Base-by-base conservation (phyloP, 2,113 vertebrate genomes). In the Rhinopithecus roxellana region DNA sequence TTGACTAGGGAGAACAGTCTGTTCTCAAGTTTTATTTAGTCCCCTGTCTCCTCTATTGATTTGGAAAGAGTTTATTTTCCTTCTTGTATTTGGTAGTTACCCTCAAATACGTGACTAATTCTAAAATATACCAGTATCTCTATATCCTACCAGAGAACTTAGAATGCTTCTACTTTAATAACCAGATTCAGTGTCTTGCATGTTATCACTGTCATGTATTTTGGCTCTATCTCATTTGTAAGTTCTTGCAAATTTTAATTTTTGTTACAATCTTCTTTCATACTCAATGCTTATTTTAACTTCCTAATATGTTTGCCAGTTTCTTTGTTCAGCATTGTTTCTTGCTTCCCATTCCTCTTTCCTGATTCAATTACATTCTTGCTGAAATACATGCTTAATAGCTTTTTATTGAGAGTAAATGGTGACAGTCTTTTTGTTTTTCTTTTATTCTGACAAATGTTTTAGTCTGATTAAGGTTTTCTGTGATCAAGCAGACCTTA, bases 191-290 rank as follows among this genome's bases (percentile, higher is more conserved):
- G 0, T 52, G 78, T 90, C 50, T 84, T 83, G 8, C 8, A 45
- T 11, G 9, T 40, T 85, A 50, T 67, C 35, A 6, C 61, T 45
- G 18, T 55, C 35, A 48, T 23, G 5, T 57, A 32, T 81, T 86
- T 95, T 81, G n/a, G 20, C 88, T 89, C n/a, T 77, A 72, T 90
- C 61, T 89, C 86, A 90, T 83, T 90, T 93, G 32, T 43, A 90
- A 77, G 35, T 67, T 82, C 16, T 80, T 35, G 43, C 10, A 38
- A 72, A n/a, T 72, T 90, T 61, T 52, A 89, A 40, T 77, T 86
- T 93, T 93, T 82, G 38, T 86, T 85, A 69, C 16, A 91, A 92
- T 14, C 20, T 11, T 6, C 35, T 2, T 75, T 90, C 52, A 61
- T 2, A 86, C 17, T 72, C 23, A 57, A 0, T 72, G 45, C 38